phyloP scores from a whole-genome alignment of 2,888 invertebrate genomes.

The Apamea monoglypha region DNA sequence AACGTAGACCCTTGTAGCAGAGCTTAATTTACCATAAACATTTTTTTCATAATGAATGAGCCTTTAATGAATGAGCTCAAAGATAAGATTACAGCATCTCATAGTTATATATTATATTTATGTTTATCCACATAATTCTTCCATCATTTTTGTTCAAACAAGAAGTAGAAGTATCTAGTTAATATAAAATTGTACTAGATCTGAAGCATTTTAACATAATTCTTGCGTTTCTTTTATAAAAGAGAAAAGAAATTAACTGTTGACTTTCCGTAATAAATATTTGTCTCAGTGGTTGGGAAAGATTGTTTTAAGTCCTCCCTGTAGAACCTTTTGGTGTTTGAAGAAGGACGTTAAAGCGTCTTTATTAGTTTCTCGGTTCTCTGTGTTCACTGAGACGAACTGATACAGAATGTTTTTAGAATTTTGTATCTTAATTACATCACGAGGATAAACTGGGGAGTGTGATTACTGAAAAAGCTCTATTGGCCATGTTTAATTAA shows the following conservation, averaged over 20 bases:
- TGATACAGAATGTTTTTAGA: conserved; percentile 43
- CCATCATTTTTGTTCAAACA: conserved; percentile 57
- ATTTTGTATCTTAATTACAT: conserved; percentile 39
- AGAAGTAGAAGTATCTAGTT: conserved; percentile 42
- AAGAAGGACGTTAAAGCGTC: conserved; percentile 67
- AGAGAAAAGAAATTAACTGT: conserved; percentile 73
- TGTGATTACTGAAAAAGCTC: background rate
- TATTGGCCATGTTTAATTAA: background rate
- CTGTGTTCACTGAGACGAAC: conserved; percentile 51
- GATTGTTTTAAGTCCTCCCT: conserved; percentile 72
- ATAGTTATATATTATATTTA: conserved; percentile 47
- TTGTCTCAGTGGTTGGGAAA: conserved; percentile 73
- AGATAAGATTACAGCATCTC: conserved; percentile 55
- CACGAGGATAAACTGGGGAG: conserved; percentile 10
- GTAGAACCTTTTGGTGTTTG: conserved; percentile 71
- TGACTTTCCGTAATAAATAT: conserved; percentile 76
- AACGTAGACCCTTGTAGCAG: conserved; percentile 20
- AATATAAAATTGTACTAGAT: conserved; percentile 63
- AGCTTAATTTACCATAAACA: conserved; percentile 36
- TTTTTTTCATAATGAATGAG: conserved; percentile 49
- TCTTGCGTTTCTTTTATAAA: conserved; percentile 59
- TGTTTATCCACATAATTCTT: conserved; percentile 44
- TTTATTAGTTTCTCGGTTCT: conserved; percentile 64
- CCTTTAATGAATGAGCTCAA: conserved; percentile 58
- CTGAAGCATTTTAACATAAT: conserved; percentile 59